These are phyloP conservation scores for Nettapus auritus DNA, from an alignment of 2,113 vertebrate species.

Conservation along the genomic window DNA sequence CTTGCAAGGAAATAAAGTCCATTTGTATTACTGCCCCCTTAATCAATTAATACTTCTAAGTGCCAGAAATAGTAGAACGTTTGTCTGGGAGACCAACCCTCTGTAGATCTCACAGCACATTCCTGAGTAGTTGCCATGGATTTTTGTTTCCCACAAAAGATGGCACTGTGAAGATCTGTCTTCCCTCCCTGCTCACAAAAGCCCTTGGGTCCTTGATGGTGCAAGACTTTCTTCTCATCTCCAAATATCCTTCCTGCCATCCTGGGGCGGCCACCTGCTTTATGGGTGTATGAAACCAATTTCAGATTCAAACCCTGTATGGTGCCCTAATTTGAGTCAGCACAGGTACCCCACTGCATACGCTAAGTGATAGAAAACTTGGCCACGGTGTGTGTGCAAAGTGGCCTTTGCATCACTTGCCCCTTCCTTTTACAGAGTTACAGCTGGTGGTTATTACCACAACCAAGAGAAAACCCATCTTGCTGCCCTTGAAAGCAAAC, in stretches of 20 bases:
- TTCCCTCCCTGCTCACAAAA: not conserved
- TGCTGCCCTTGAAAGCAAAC: not conserved
- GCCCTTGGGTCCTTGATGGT: not conserved
- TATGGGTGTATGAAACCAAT: not conserved
- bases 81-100: not conserved
- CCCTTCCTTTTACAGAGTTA: not conserved
- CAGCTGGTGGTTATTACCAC: not conserved
- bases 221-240: not conserved
- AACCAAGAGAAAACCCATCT: not conserved
- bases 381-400: too few relatives aligned
- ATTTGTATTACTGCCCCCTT: not conserved
- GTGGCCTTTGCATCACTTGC: not conserved
- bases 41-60: not conserved
- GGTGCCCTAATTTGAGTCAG: not conserved
- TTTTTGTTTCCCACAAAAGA: not conserved
- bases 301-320: not conserved
- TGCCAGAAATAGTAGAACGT: not conserved
- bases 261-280: not conserved
- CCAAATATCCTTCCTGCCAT: not conserved
- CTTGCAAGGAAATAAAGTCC: not conserved
- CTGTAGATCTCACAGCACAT: not conserved
- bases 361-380: not conserved
- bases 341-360: not conserved
- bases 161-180: not conserved
- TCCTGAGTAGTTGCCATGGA: not conserved